Evolutionary conservation across 2,113 vertebrate genomes (phyloP).

Genomic region (Elaphurus davidianus): DNA sequence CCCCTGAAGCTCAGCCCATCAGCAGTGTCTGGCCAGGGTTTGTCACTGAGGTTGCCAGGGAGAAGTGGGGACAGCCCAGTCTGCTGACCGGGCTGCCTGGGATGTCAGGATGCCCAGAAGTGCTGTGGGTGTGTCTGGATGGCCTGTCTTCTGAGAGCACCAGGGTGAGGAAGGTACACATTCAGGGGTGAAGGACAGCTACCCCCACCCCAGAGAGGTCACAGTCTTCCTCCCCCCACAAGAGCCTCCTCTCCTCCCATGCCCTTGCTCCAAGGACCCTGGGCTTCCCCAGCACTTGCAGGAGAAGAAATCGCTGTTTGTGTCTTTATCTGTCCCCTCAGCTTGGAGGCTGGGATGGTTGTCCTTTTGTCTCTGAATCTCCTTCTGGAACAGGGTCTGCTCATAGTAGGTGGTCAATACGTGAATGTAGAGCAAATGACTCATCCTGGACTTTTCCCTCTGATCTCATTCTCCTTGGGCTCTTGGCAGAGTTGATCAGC

Average conservation of each 20-base stretch:
- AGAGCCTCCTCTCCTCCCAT: rapidly evolving
- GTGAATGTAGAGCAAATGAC: background rate
- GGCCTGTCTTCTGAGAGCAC: background rate
- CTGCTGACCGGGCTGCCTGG: background rate
- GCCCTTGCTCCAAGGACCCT: background rate
- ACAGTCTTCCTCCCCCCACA: background rate
- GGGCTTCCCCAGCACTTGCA: background rate
- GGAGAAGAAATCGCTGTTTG: rapidly evolving
- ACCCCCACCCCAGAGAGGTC: background rate
- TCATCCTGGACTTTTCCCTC: background rate
- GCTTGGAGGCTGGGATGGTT: background rate
- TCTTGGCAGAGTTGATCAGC: background rate
- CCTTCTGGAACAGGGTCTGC: background rate
- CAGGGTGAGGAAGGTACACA: background rate
- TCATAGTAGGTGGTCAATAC: background rate
- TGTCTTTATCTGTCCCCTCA: background rate
- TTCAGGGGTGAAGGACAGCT: background rate
- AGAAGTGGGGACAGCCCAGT: background rate
- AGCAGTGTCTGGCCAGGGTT: background rate
- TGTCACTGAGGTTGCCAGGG: background rate
- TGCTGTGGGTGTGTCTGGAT: background rate
- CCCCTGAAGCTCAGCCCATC: background rate
- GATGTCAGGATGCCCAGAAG: background rate
- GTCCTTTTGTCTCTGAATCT: background rate
- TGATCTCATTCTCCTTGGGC: background rate